These are phyloP conservation scores for Heteronetta atricapilla DNA, from an alignment of 2,113 vertebrate species.

Conservation along the genomic window DNA sequence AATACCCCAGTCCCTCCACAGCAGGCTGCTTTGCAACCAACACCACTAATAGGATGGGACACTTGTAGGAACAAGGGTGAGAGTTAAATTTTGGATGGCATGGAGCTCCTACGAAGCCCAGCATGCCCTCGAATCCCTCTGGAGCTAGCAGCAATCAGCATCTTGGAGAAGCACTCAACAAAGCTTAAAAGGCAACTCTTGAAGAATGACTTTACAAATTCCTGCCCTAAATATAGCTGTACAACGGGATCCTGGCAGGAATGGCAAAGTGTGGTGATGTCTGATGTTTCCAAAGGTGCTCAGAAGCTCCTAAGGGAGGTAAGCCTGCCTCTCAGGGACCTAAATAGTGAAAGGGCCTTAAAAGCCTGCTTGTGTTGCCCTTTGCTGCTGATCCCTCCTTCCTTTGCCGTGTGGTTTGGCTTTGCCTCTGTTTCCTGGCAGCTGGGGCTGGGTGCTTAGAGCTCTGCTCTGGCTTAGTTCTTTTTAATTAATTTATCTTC, in stretches of 20 bases:
- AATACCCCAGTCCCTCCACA: neutral
- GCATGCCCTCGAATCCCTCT: neutral
- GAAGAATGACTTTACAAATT: neutral
- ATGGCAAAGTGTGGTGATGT: neutral
- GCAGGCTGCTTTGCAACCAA: neutral
- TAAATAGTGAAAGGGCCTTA: rapidly evolving
- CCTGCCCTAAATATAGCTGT: neutral
- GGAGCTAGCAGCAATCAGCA: neutral
- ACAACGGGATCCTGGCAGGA: neutral
- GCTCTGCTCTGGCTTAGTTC: neutral
- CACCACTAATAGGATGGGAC: rapidly evolving
- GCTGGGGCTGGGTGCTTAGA: neutral
- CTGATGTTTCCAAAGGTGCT: neutral
- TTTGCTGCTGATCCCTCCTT: neutral
- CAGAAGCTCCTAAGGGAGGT: neutral
- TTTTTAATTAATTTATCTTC: neutral
- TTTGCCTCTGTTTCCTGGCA: neutral
- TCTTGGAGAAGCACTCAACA: neutral
- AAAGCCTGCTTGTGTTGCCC: rapidly evolving
- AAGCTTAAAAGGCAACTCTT: neutral
- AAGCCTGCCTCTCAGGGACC: neutral
- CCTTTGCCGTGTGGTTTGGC: rapidly evolving
- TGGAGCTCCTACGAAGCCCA: neutral
- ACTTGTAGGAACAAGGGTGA: neutral
- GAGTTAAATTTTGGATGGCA: neutral